Evolutionary conservation across 2,113 vertebrate genomes (phyloP).

Genomic region (Chionodraco myersi): DNA sequence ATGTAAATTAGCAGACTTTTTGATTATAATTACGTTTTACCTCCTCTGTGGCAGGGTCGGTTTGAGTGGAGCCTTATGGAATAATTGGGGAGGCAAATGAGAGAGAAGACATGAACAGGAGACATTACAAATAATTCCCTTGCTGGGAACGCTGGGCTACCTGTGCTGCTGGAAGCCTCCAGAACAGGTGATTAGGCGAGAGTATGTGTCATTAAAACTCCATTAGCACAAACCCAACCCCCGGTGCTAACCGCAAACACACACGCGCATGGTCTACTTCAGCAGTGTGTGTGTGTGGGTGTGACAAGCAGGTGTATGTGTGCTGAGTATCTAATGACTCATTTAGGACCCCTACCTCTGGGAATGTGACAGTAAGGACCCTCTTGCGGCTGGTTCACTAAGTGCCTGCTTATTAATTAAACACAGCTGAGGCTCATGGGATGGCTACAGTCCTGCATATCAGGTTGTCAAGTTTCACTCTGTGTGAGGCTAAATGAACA

Average conservation of each 20-base stretch:
- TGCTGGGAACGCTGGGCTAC: conserved; percentile 52
- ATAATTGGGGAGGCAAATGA: conserved; percentile 62
- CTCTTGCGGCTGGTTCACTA: conserved; percentile 66
- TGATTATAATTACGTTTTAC: conserved; percentile 61
- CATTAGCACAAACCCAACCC: conserved; percentile 71
- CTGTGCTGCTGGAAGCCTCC: conserved; percentile 69
- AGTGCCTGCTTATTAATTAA: conserved; percentile 79
- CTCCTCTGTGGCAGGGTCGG: conserved; percentile 46
- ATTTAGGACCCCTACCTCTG: conserved; percentile 71
- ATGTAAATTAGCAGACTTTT: conserved; percentile 62
- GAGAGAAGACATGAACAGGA: conserved; percentile 48
- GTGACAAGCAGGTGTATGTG: conserved; percentile 15
- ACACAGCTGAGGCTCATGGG: conserved; percentile 54
- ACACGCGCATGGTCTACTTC: conserved; percentile 7
- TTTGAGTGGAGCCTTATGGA: conserved; percentile 56
- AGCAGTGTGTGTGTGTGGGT: conserved; percentile 27
- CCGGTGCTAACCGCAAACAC: conserved; percentile 25
- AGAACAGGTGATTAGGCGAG: conserved; percentile 78
- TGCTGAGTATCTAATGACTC: conserved; percentile 68
- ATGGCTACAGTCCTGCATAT: conserved; percentile 50
- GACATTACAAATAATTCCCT: conserved; percentile 68
- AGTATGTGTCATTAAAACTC: conserved; percentile 80
- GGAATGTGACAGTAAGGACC: conserved; percentile 73
- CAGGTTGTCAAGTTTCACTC: conserved; percentile 59
- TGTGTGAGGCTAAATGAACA: conserved; percentile 46